Conservation (phyloP, 2,113 vertebrate species). For the Brachyhypopomus occidentalis region DNA sequence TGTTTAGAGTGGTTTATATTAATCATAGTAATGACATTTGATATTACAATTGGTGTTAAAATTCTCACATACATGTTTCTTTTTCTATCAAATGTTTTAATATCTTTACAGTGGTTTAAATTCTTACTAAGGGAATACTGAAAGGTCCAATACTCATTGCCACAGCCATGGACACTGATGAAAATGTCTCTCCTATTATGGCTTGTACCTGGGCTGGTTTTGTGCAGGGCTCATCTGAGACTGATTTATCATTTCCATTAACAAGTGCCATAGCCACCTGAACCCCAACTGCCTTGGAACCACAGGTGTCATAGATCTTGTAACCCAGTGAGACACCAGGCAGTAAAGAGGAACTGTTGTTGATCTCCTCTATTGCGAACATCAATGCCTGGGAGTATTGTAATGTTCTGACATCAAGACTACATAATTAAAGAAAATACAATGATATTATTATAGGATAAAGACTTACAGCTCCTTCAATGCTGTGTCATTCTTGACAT, state of each 20-base stretch:
- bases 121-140: constrained; percentile 66
- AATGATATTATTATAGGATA: neutral
- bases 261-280: constrained; percentile 63
- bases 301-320: constrained; percentile 70
- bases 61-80: neutral
- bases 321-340: constrained; percentile 71
- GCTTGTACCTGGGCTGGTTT: constrained; percentile 65
- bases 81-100: neutral
- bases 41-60: neutral
- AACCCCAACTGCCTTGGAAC: constrained; percentile 61
- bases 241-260: constrained; percentile 58
- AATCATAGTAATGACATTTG: neutral
- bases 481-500: neutral
- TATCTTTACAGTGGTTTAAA: neutral
- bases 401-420: constrained; percentile 76
- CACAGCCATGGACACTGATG: constrained; percentile 69
- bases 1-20: neutral
- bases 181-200: constrained; percentile 70
- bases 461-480: neutral
- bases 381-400: constrained; percentile 75
- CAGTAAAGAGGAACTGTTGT: constrained; percentile 70
- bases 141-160: constrained; percentile 69
- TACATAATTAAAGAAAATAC: neutral
- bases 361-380: constrained; percentile 76
- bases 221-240: constrained; percentile 51